These are phyloP conservation scores for Oscheius sp. DNA, from an alignment of 2,888 invertebrate genomes.

Conservation along the genomic window DNA sequence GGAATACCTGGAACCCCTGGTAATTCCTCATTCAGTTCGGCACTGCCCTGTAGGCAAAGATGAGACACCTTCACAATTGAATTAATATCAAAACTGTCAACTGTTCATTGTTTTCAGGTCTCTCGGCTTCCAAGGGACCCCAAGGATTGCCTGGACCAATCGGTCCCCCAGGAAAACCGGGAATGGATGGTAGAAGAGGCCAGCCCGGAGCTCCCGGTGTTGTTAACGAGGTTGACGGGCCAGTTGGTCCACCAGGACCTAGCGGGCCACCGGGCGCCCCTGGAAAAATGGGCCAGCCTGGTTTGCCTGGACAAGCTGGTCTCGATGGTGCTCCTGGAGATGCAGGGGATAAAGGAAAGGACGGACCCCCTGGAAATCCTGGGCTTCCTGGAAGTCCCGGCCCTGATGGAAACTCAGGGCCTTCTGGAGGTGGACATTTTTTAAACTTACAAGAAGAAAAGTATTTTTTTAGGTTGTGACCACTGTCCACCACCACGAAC, in stretches of 20 bases:
- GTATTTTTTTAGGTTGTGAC: slow-evolving; percentile 45
- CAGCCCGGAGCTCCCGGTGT: slow-evolving; percentile 50
- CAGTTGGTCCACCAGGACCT: slow-evolving; percentile 47
- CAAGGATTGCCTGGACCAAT: slow-evolving; percentile 57
- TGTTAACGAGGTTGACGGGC: slow-evolving; percentile 50
- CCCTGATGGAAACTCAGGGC: slow-evolving; percentile 50
- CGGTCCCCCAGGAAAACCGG: slow-evolving; percentile 57
- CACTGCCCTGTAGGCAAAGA: too few species aligned
- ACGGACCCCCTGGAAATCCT: slow-evolving; percentile 49
- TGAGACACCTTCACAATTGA: too few species aligned
- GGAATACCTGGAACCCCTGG: slow-evolving; percentile 55
- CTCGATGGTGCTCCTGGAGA: slow-evolving; percentile 40
- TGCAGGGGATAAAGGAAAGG: slow-evolving; percentile 38
- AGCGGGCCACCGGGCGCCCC: slow-evolving; percentile 54
- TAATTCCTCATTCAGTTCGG: too few species aligned
- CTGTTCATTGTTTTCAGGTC: slow-evolving; percentile 16
- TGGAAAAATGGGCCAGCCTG: slow-evolving; percentile 49
- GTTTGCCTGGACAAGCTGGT: slow-evolving; percentile 43
- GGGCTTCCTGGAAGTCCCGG: slow-evolving; percentile 55
- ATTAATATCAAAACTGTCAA: too few species aligned
- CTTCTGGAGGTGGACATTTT: slow-evolving; percentile 39
- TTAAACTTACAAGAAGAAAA: too few species aligned
- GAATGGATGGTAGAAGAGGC: slow-evolving; percentile 55
- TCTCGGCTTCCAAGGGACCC: slow-evolving; percentile 43
- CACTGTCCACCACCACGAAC: slow-evolving; percentile 68